Base-by-base conservation (phyloP, 2,888 invertebrate genomes). In the Pterostichus niger region DNA sequence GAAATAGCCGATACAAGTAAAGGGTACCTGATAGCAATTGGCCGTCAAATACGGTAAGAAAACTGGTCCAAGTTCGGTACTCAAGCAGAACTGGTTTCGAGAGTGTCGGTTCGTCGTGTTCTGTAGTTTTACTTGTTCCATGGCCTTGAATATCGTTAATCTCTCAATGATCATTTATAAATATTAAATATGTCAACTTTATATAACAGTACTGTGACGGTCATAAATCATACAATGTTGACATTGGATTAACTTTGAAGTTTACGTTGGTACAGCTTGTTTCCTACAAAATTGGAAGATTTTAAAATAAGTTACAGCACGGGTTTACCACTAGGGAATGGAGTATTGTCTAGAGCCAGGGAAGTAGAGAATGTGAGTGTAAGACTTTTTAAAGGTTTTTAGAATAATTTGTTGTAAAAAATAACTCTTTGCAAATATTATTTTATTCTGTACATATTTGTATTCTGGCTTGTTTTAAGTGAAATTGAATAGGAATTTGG, bases 121-220 rank as follows among this genome's bases (percentile, higher is more conserved):
- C 6, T 75, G 75, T 75, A 75, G 75, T 35, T 52, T 75, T 71
- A 54, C 75, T 75, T 75, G 75, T 54, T 75, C 6, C n/a, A 7
- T 49, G 44, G 17, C 75, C 75, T 75, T 75, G 75, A 52, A 75
- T 75, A 56, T 52, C 75, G 49, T 73, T 75, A 24, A 75, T 75
- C 31, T 52, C 75, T 52, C 33, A 75, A 75, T 75, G 73, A 73
- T 73, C 73, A 17, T 73, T 73, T 73, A 73, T 73, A 73, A 73
- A 64, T 64, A 64, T 64, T 64, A 64, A 64, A 73, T 73, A 73
- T 73, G 73, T 73, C 73, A 46, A 73, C 73, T 73, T 73, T 73
- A 73, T 46, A 73, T 73, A 73, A 73, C 73, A 24, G 73, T 44
- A 73, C 73, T 17, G 10, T 7, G n/a, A 4, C 9, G 46, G 35